A percentile compares a stretch with the other conserved stretches of the same genome.
phyloP scores from a whole-genome alignment of 1,140 invertebrate species.

The Saxidomus purpurata region DNA sequence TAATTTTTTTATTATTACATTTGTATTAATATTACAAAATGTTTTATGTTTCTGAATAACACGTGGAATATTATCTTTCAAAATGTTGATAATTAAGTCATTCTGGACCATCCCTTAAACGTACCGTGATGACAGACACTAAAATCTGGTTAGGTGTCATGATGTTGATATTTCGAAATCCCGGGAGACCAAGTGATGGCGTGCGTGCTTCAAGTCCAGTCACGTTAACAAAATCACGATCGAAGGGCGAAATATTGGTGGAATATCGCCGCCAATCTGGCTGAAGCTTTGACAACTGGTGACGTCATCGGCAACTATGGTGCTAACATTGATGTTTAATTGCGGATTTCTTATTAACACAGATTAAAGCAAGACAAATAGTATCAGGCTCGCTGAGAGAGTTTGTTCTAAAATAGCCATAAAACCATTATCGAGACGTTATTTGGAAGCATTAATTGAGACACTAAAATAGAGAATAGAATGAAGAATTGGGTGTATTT shows the following conservation, averaged over 20 bases:
- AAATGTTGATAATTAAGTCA: too few species aligned
- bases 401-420: conserved; percentile 10
- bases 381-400: not conserved
- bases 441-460: conserved; percentile 32
- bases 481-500: conserved; percentile 1
- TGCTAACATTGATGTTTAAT: conserved; percentile 37
- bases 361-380: conserved; percentile 28
- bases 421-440: conserved; percentile 16
- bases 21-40: too few species aligned
- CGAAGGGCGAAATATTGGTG: not conserved
- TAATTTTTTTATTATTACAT: too few species aligned
- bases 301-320: not conserved
- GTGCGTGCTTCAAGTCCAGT: not conserved
- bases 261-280: not conserved
- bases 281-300: not conserved
- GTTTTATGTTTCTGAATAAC: too few species aligned
- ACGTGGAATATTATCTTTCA: too few species aligned
- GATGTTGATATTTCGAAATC: too few species aligned
- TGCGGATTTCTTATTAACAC: conserved; percentile 33
- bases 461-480: not conserved
- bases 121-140: too few species aligned
- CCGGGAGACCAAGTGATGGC: not conserved
- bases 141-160: too few species aligned
- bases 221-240: not conserved
- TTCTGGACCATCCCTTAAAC: too few species aligned